A percentile compares a stretch with the other conserved stretches of the same genome.
These are phyloP conservation scores for Fulmarus glacialis DNA, from an alignment of 2,113 vertebrate species.

Conservation along the genomic window DNA sequence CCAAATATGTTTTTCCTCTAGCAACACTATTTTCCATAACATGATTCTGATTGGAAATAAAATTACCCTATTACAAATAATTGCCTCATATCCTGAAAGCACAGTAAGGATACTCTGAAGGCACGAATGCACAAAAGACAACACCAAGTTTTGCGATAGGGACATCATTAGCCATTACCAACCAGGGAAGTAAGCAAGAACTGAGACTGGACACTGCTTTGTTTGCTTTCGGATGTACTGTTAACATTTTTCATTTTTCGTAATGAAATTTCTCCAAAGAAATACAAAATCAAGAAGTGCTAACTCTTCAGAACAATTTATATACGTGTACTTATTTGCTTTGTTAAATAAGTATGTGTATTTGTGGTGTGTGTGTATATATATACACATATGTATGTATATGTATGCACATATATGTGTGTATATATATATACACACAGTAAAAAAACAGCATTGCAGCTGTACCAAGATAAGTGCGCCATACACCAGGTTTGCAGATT, in stretches of 20 bases:
- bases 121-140: background rate
- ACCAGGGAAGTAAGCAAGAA: background rate
- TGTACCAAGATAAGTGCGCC: background rate
- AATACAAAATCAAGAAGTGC: background rate
- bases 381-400: accelerated
- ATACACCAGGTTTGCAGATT: background rate
- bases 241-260: background rate
- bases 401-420: background rate
- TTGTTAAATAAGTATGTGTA: background rate
- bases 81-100: background rate
- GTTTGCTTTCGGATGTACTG: background rate
- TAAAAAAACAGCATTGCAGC: background rate
- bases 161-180: background rate
- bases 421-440: accelerated
- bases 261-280: background rate
- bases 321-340: background rate
- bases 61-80: background rate
- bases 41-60: background rate
- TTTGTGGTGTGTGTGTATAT: background rate
- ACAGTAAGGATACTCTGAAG: background rate
- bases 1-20: background rate
- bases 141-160: background rate
- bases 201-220: background rate
- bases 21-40: background rate
- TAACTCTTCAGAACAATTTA: background rate